Conservation (phyloP, 1,140 invertebrate genomes). For the Choristoneura fumiferana region DNA sequence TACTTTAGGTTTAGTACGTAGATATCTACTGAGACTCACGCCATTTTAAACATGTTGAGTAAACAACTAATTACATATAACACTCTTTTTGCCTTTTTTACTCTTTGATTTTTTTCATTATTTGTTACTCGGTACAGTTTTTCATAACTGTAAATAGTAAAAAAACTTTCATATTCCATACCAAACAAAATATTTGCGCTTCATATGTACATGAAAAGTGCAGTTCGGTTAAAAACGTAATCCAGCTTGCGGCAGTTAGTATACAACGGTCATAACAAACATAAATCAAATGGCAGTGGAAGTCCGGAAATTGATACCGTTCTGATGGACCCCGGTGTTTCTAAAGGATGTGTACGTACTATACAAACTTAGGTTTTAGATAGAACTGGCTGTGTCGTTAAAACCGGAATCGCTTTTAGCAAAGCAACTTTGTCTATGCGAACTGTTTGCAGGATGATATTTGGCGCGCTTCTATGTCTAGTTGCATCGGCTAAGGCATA, state of each 20-base stretch:
- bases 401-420: slow-evolving; percentile 11
- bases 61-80: too few species aligned
- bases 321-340: slow-evolving; percentile 36
- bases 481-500: neutral
- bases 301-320: slow-evolving; percentile 60
- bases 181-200: slow-evolving; percentile 21
- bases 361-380: neutral
- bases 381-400: neutral
- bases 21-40: too few species aligned
- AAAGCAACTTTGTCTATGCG: slow-evolving; percentile 8
- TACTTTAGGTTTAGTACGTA: too few species aligned
- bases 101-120: too few species aligned
- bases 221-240: slow-evolving; percentile 21
- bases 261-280: slow-evolving; percentile 45
- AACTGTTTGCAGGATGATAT: neutral
- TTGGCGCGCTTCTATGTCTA: neutral
- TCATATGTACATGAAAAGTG: slow-evolving; percentile 17
- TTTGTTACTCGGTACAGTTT: too few species aligned
- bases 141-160: too few species aligned
- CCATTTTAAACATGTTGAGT: too few species aligned
- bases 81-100: too few species aligned
- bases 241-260: slow-evolving; percentile 25
- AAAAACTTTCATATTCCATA: neutral
- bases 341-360: slow-evolving; percentile 19
- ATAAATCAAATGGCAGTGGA: slow-evolving; percentile 57